phyloP scores from a whole-genome alignment of 2,113 vertebrate genomes.

The Zosterops hypoxanthus region DNA sequence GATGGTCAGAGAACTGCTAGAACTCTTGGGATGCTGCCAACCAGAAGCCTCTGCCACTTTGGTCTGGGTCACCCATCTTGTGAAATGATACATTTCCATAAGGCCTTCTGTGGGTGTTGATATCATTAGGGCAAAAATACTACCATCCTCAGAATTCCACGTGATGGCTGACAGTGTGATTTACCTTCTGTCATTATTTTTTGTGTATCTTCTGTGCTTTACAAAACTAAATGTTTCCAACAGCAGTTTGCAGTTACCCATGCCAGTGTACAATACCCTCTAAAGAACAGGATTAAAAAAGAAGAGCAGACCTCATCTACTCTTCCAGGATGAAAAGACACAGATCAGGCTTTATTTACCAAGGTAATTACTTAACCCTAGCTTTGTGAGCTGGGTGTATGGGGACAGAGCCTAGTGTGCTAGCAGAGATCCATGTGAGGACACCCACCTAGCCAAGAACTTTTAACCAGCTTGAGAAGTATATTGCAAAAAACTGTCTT shows the following conservation, averaged over 20 bases:
- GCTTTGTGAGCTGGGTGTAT: background rate
- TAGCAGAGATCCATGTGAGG: background rate
- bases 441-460: background rate
- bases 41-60: background rate
- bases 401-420: background rate
- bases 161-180: background rate
- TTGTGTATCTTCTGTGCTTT: background rate
- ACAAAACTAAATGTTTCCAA: background rate
- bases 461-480: background rate
- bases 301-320: background rate
- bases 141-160: background rate
- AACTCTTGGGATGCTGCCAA: background rate
- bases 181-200: background rate
- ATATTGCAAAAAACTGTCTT: background rate
- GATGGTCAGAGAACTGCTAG: background rate
- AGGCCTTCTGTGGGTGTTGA: background rate
- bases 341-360: background rate
- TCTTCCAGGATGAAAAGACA: background rate
- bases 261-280: background rate
- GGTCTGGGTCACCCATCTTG: background rate
- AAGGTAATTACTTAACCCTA: background rate
- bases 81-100: background rate
- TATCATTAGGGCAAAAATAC: background rate
- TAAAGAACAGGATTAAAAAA: background rate
- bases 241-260: background rate